Percentiles rank a stretch among this genome's conserved stretches.
Conservation (phyloP, 2,888 invertebrate species). For the Habroteleia sp. region DNA sequence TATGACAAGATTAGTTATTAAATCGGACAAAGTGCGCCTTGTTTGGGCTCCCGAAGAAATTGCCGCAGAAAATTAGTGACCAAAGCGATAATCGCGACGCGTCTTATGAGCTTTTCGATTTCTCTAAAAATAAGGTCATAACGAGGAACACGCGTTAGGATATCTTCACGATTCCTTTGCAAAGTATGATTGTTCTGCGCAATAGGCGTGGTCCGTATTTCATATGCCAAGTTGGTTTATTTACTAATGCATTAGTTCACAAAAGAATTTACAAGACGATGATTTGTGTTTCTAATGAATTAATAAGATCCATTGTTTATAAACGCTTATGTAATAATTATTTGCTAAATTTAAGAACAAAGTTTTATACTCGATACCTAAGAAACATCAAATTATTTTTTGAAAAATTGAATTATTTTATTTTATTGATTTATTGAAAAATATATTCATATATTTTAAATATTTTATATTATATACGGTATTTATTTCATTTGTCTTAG, state of each 20-base stretch:
- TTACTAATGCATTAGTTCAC: constrained; percentile 22
- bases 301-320: constrained; percentile 28
- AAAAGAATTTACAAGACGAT: constrained; percentile 10
- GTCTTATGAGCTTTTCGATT: constrained; percentile 32
- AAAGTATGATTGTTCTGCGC: constrained; percentile 33
- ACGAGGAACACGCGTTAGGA: constrained; percentile 6
- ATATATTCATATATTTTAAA: too few species aligned
- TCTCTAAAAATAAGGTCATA: constrained; percentile 48
- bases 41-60: constrained; percentile 28
- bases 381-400: too few species aligned
- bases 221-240: constrained; percentile 23
- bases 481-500: too few species aligned
- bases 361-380: neutral
- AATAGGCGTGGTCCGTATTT: constrained; percentile 44
- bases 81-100: constrained; percentile 35
- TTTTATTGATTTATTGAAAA: too few species aligned
- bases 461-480: too few species aligned
- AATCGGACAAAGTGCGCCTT: constrained; percentile 33
- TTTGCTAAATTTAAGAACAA: neutral
- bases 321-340: constrained; percentile 2
- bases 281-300: constrained; percentile 33
- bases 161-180: constrained; percentile 48
- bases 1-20: constrained; percentile 56
- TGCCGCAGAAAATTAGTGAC: constrained; percentile 30
- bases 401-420: too few species aligned